Evolutionary conservation across 2,113 vertebrate species (phyloP).

Genomic region (Sander vitreus): DNA sequence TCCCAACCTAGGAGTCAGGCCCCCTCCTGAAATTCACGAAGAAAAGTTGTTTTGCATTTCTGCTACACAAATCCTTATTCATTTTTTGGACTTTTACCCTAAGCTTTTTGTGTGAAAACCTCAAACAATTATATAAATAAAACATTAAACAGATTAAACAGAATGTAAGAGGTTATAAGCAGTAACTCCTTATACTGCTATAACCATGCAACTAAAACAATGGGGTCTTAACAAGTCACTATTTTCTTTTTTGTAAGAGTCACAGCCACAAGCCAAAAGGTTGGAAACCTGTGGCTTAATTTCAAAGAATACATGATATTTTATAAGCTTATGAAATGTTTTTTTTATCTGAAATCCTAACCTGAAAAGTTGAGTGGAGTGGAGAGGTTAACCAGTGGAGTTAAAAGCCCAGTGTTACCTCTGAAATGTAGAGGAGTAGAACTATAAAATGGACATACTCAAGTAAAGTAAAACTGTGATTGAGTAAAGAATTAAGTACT

Average conservation of each 20-base stretch:
- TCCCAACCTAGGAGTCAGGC: neutral
- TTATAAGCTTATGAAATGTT: neutral
- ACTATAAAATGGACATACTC: neutral
- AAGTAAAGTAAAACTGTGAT: neutral
- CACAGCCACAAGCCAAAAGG: neutral
- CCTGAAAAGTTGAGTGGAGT: neutral
- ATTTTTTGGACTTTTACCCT: too few species aligned
- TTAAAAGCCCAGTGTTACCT: neutral
- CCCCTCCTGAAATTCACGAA: neutral
- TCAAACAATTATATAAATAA: neutral
- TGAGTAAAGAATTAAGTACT: neutral
- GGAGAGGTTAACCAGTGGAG: too few species aligned
- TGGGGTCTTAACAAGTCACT: neutral
- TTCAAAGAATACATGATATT: neutral
- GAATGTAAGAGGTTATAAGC: too few species aligned
- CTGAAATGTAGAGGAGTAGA: neutral
- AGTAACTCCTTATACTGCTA: too few species aligned
- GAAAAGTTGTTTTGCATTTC: neutral
- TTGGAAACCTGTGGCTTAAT: neutral
- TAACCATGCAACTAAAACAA: neutral
- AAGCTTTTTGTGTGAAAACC: too few species aligned
- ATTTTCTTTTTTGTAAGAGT: neutral
- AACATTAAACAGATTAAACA: neutral
- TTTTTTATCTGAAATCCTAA: neutral
- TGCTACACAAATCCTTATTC: too few species aligned